phyloP scores from a whole-genome alignment of 2,888 invertebrate genomes.

The Autographa pulchrina region DNA sequence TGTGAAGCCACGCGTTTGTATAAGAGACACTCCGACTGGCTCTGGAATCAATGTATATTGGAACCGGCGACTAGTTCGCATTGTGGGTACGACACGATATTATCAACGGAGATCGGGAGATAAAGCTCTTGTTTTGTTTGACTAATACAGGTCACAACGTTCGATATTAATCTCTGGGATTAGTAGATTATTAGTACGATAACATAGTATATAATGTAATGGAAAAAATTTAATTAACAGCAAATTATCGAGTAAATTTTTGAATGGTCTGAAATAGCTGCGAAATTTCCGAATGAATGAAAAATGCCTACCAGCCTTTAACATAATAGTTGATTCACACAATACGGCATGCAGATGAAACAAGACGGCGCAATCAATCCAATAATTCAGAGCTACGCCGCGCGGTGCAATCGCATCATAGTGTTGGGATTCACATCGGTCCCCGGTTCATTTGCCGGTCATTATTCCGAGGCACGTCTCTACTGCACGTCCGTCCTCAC shows the following conservation, averaged over 20 bases:
- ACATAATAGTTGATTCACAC: constrained; percentile 42
- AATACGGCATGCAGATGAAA: constrained; percentile 53
- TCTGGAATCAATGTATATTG: constrained; percentile 45
- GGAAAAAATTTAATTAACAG: no score
- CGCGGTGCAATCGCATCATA: constrained; percentile 60
- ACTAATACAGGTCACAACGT: constrained; percentile 28
- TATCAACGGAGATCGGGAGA: constrained; percentile 29
- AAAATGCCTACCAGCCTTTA: constrained; percentile 25
- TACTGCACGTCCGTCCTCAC: constrained; percentile 59
- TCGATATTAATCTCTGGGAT: not conserved
- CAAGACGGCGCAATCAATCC: constrained; percentile 65
- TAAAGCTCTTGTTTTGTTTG: constrained; percentile 41
- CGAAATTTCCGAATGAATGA: not conserved
- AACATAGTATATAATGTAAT: not conserved
- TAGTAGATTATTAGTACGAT: constrained; percentile 14
- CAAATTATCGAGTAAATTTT: not conserved
- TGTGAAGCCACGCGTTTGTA: constrained; percentile 36
- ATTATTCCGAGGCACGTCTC: constrained; percentile 79
- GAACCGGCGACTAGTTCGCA: constrained; percentile 24
- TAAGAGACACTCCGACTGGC: constrained; percentile 48
- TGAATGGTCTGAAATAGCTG: not conserved
- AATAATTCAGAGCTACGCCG: constrained; percentile 58
- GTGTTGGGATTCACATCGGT: constrained; percentile 72
- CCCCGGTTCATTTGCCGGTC: constrained; percentile 77
- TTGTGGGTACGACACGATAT: constrained; percentile 44